Evolutionary conservation across 35 echinoderm and acorn worm genomes (phyloP).

Genomic region (Holothuria glaberrima): DNA sequence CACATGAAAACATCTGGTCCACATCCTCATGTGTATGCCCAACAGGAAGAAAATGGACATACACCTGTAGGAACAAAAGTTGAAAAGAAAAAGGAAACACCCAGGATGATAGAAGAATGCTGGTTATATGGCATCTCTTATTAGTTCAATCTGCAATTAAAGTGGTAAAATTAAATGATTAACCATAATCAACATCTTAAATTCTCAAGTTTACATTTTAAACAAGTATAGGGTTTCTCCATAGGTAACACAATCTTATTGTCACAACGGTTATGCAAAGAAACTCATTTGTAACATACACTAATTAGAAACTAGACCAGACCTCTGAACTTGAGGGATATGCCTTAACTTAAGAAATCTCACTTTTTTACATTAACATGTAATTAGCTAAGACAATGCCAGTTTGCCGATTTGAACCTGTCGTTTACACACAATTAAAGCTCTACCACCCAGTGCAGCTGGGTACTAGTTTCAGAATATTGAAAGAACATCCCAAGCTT

Average conservation of each 20-base stretch:
- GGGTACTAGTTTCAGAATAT: no score
- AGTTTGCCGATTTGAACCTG: no score
- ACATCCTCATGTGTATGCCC: slow-evolving; percentile 66
- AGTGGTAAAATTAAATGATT: neutral
- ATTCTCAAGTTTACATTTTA: neutral
- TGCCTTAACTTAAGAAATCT: no score
- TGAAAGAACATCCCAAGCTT: no score
- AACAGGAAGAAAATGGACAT: slow-evolving; percentile 50
- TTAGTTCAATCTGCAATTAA: no score
- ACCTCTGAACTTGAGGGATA: no score
- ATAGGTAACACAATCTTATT: no score
- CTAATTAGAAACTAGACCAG: no score
- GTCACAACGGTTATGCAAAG: neutral
- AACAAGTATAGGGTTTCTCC: slow-evolving; percentile 2
- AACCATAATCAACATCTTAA: neutral
- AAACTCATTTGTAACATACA: neutral
- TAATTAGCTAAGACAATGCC: no score
- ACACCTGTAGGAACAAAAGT: slow-evolving; percentile 10
- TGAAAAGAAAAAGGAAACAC: neutral
- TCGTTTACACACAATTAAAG: no score
- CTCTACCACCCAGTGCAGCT: no score
- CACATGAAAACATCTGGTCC: slow-evolving; percentile 57
- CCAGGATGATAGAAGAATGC: neutral
- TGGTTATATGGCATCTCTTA: neutral
- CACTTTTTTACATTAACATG: no score